phyloP scores from a whole-genome alignment of 2,797 vertebrate genomes.

The Artibeus lituratus region DNA sequence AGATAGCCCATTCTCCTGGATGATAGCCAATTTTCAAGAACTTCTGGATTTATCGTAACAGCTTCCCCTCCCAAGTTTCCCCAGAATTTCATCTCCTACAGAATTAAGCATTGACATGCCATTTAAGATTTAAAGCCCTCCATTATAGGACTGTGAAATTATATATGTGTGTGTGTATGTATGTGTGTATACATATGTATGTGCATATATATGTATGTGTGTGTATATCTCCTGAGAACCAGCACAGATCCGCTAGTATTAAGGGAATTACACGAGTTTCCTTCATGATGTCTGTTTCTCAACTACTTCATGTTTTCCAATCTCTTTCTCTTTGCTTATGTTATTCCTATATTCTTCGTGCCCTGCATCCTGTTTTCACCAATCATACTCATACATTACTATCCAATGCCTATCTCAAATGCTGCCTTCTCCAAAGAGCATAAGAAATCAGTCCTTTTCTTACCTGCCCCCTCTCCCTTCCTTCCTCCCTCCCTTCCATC shows the following conservation, averaged over 20 bases:
- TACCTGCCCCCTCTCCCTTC: background rate
- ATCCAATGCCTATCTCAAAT: background rate
- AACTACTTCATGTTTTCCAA: background rate
- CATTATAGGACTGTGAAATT: background rate
- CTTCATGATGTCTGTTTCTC: background rate
- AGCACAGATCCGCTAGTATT: background rate
- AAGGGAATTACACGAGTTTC: background rate
- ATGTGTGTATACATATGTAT: too few species aligned
- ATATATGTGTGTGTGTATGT: too few species aligned
- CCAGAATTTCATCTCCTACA: background rate
- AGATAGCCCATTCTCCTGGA: background rate
- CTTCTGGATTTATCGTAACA: background rate
- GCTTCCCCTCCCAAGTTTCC: background rate
- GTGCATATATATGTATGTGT: too few species aligned
- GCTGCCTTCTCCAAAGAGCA: background rate
- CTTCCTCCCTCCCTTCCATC: fast-evolving
- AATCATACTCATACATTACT: background rate
- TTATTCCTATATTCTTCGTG: background rate
- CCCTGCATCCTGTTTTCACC: background rate
- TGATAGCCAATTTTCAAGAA: background rate
- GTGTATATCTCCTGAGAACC: background rate
- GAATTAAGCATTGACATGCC: background rate
- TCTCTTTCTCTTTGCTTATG: background rate
- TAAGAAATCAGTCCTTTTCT: background rate
- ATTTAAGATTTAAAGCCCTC: background rate